Base-by-base conservation (phyloP, 1,140 invertebrate genomes). In the Drosophila suzukii region DNA sequence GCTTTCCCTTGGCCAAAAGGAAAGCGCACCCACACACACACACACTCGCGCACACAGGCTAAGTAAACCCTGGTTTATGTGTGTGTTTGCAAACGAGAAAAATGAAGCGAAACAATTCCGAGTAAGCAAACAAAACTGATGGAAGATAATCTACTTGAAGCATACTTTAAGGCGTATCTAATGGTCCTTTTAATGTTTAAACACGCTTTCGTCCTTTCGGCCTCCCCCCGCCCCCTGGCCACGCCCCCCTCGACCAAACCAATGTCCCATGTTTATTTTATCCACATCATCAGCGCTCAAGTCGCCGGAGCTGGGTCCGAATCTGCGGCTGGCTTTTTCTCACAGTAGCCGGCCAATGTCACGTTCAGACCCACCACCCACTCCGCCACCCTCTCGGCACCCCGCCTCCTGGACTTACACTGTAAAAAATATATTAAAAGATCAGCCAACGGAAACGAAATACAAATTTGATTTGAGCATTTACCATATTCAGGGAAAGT, bases 121-220 rank as follows among this genome's bases (percentile, higher is more conserved):
- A 88, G 84, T 83, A 88, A 88, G 84, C 84, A 88, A 88, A 88
- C 84, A 88, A 88, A 88, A 91, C 79, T 91, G 89, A 91, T 91
- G 89, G 78, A 85, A 91, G 84, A 91, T 91, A 91, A 91, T 91
- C 90, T 90, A 80, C 90, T 91, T 91, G 89, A 90, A 90, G 89
- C 84, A 91, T 91, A 90, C 90, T 91, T 91, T 91, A 91, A 91
- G 90, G 90, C 90, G 90, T 86, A 91, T 90, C 84, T 91, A 91
- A 91, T 91, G 85, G 89, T 86, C 81, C 85, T 88, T 80, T 91
- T 83, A 86, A 83, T 84, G 85, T 91, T 91, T 91, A 86, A 91
- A 90, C 82, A 90, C 84, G 85, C 84, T 81, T 88, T 89, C 84
- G 63, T 80, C 17, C 49, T 50, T 17, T 10, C 34, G 15, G 12